Percentiles rank a stretch among this genome's conserved stretches.
Evolutionary conservation across 2,113 vertebrate species (phyloP).

Genomic region (Cromileptes altivelis): DNA sequence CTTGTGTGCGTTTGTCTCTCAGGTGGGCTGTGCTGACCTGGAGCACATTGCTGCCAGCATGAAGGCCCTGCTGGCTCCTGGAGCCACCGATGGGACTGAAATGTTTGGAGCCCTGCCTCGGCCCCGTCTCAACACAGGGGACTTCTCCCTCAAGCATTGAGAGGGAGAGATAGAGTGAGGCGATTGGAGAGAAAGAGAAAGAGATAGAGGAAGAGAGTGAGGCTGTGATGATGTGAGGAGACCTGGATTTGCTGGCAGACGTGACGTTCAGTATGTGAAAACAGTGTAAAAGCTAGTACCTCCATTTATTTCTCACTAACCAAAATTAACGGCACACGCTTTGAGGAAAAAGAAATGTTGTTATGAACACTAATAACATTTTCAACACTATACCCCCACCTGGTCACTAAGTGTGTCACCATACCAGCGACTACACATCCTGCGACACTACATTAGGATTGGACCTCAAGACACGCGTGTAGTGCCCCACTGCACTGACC

Average conservation of each 20-base stretch:
- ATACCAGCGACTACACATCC: slow-evolving; percentile 23
- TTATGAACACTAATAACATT: slow-evolving; percentile 64
- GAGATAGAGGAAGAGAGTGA: neutral
- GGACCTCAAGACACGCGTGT: slow-evolving; percentile 21
- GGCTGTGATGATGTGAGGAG: neutral
- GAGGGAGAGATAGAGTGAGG: neutral
- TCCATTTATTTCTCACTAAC: slow-evolving; percentile 75
- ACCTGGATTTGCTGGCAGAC: slow-evolving; percentile 33
- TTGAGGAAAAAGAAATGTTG: slow-evolving; percentile 36
- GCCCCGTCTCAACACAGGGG: slow-evolving; percentile 93
- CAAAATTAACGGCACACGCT: slow-evolving; percentile 63
- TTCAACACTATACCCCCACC: slow-evolving; percentile 51
- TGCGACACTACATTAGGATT: slow-evolving; percentile 56
- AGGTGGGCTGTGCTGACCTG: slow-evolving; percentile 91
- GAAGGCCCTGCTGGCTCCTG: slow-evolving; percentile 90
- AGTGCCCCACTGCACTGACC: slow-evolving; percentile 31
- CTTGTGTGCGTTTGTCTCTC: neutral
- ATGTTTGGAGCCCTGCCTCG: slow-evolving; percentile 94
- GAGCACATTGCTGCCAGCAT: slow-evolving; percentile 94
- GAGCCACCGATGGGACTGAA: slow-evolving; percentile 90
- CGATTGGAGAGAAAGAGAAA: neutral
- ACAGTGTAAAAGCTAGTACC: slow-evolving; percentile 54
- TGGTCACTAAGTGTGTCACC: slow-evolving; percentile 21
- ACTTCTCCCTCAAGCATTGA: slow-evolving; percentile 90
- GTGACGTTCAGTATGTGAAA: slow-evolving; percentile 54